Percentiles rank a stretch among this genome's conserved stretches.
Evolutionary conservation across 2,113 vertebrate genomes (phyloP).

Genomic region (Trochalopteron elliotii): DNA sequence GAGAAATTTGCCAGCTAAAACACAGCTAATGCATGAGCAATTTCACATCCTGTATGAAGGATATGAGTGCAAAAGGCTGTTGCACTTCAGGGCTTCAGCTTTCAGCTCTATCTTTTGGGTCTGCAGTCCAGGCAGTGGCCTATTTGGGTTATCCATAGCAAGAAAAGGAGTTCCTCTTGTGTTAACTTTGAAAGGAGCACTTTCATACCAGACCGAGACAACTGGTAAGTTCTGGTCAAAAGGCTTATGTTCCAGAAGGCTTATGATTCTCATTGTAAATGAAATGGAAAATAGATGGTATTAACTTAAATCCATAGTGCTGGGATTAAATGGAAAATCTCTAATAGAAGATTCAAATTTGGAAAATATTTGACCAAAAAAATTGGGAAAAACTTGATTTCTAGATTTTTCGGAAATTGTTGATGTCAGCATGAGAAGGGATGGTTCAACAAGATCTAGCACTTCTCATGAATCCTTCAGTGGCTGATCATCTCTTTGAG

Average conservation of each 20-base stretch:
- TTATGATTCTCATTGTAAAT: not conserved
- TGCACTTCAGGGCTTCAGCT: not conserved
- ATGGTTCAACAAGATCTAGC: not conserved
- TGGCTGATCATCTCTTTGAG: not conserved
- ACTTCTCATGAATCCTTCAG: not conserved
- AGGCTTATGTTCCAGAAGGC: not conserved
- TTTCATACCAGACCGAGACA: not conserved
- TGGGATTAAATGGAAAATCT: not conserved
- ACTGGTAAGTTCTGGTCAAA: not conserved
- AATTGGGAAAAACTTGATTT: not conserved
- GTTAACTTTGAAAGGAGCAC: not conserved
- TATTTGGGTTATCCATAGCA: not conserved
- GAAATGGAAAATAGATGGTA: not conserved
- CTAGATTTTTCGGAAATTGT: not conserved
- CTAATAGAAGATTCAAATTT: not conserved
- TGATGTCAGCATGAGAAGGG: not conserved
- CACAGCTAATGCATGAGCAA: not conserved
- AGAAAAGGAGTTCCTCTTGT: not conserved
- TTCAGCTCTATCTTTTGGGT: not conserved
- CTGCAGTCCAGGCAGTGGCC: not conserved
- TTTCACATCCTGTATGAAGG: not conserved
- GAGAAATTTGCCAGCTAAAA: not conserved
- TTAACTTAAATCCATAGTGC: not conserved
- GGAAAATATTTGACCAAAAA: not conserved
- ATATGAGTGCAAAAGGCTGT: not conserved